phyloP scores from a whole-genome alignment of 2,888 invertebrate species.

The Eupelmus urozonus region DNA sequence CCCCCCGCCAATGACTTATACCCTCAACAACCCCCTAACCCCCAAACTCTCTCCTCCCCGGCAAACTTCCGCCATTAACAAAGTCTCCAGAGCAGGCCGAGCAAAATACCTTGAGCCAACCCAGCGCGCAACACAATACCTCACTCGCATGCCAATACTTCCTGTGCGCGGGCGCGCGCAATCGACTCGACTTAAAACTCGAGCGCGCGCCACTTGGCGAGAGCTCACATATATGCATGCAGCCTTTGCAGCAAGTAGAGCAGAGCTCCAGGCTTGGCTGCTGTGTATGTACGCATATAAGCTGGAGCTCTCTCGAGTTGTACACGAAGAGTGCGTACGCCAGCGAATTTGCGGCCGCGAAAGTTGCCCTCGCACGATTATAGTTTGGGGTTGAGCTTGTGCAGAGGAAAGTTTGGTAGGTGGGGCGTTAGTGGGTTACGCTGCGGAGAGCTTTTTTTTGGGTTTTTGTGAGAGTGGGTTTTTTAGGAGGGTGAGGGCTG shows the following conservation, averaged over 20 bases:
- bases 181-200: constrained; percentile 46
- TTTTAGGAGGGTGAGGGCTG: too few relatives aligned
- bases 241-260: constrained; percentile 19
- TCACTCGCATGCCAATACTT: constrained; percentile 35
- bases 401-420: too few relatives aligned
- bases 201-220: constrained; percentile 4
- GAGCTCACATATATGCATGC: not conserved
- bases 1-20: too few relatives aligned
- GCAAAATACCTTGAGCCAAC: not conserved
- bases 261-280: not conserved
- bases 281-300: too few relatives aligned
- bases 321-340: not conserved
- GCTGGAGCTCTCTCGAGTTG: not conserved
- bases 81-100: not conserved
- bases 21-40: too few relatives aligned
- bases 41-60: too few relatives aligned
- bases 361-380: too few relatives aligned
- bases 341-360: not conserved
- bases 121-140: constrained; percentile 32
- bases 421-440: too few relatives aligned
- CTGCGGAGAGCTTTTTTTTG: too few relatives aligned
- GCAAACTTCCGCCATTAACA: not conserved
- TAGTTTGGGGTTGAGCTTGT: too few relatives aligned
- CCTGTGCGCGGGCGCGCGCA: not conserved
- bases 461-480: too few relatives aligned